phyloP scores from a whole-genome alignment of 2,797 vertebrate genomes.

The Chrosomus eos region DNA sequence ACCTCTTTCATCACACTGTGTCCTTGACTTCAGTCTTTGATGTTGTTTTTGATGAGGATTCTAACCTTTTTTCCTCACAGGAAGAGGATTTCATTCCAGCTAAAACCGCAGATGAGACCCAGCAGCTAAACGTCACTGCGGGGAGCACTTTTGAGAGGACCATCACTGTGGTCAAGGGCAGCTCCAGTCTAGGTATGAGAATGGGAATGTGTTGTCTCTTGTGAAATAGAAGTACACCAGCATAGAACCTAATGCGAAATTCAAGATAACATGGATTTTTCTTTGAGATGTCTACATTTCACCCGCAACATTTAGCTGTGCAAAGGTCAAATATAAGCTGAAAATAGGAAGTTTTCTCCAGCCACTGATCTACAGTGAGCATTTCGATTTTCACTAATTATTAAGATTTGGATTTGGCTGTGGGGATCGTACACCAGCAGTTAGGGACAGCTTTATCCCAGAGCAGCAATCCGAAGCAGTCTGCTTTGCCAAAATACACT shows the following conservation, averaged over 20 bases:
- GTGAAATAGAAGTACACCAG: slow-evolving; percentile 51
- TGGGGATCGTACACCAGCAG: not conserved
- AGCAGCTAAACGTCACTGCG: slow-evolving; percentile 66
- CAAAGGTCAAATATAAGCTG: not conserved
- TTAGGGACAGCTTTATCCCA: not conserved
- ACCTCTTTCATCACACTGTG: not conserved
- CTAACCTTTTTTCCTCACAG: slow-evolving; percentile 32
- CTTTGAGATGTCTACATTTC: not conserved
- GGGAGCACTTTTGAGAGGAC: slow-evolving; percentile 87
- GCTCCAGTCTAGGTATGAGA: slow-evolving; percentile 85
- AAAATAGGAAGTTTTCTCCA: not conserved
- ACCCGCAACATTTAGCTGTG: no score
- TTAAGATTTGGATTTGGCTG: not conserved
- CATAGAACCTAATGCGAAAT: not conserved
- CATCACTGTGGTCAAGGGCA: slow-evolving; percentile 94
- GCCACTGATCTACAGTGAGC: not conserved
- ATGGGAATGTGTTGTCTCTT: slow-evolving; percentile 67
- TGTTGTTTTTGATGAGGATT: slow-evolving; percentile 27
- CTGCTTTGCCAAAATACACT: not conserved
- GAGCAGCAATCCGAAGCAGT: not conserved
- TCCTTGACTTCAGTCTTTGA: slow-evolving; percentile 31
- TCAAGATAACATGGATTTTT: no score
- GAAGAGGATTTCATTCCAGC: slow-evolving; percentile 68
- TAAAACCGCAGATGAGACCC: slow-evolving; percentile 65
- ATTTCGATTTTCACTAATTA: slow-evolving; percentile 1